Conservation (phyloP, 2,113 vertebrate genomes). For the Sceloporus tristichus region DNA sequence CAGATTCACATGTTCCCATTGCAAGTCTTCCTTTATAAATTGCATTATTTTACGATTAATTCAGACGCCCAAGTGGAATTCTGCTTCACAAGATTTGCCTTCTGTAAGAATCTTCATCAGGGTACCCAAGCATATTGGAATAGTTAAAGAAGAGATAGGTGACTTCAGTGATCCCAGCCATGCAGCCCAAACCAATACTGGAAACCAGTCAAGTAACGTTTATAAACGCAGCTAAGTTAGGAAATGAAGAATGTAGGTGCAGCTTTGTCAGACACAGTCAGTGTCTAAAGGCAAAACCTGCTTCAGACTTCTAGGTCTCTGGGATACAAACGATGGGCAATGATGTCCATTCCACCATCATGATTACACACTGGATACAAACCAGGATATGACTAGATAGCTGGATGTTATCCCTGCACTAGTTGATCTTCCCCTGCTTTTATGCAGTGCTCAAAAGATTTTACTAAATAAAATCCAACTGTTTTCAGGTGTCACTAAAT, state of each 20-base stretch:
- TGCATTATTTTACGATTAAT: neutral
- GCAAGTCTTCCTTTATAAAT: neutral
- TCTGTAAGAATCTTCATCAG: neutral
- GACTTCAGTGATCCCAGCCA: neutral
- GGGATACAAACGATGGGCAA: neutral
- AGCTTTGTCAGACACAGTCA: neutral
- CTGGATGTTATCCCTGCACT: neutral
- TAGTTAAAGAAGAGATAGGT: neutral
- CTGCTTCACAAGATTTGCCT: no score
- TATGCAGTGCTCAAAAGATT: neutral
- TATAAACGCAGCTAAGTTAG: neutral
- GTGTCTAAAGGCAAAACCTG: neutral
- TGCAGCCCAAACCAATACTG: neutral
- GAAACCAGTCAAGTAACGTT: neutral
- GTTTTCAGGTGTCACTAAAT: no score
- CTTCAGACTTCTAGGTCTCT: neutral
- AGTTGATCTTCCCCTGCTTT: neutral
- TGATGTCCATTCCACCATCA: neutral
- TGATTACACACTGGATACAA: neutral
- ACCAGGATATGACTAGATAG: neutral
- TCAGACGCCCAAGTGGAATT: neutral
- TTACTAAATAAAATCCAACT: no score
- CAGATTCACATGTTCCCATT: neutral
- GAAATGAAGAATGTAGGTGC: neutral
- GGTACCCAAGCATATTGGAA: neutral